Conservation (phyloP, 2,888 invertebrate genomes). For the Gastracanthus pulcherrimus region DNA sequence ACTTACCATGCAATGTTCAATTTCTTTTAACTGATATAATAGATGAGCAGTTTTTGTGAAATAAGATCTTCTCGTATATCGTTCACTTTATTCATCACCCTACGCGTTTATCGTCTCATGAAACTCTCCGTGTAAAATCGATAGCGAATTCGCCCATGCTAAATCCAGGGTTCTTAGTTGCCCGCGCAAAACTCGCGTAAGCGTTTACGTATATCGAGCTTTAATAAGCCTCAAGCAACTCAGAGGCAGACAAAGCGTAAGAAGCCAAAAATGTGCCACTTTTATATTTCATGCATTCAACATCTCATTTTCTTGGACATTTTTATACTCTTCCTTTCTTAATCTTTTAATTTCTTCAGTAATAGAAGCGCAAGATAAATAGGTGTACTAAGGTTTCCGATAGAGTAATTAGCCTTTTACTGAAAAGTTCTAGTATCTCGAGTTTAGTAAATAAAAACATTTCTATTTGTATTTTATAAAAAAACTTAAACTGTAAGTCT, state of each 20-base stretch:
- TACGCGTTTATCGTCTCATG: background rate
- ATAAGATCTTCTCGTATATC: background rate
- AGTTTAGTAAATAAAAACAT: no score
- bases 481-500: no score
- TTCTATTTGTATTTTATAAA: no score
- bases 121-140: slow-evolving; percentile 1
- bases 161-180: background rate
- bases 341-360: background rate
- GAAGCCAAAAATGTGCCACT: background rate
- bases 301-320: background rate
- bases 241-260: background rate
- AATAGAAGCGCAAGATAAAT: background rate
- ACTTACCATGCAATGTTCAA: background rate
- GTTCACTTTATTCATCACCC: background rate
- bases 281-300: background rate
- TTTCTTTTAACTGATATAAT: background rate
- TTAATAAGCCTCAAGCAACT: background rate
- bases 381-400: background rate
- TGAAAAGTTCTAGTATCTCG: no score
- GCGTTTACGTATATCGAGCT: background rate
- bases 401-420: no score
- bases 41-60: background rate
- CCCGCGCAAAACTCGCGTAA: background rate
- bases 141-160: slow-evolving; percentile 9
- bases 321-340: background rate